These are phyloP conservation scores for Micrastur ruficollis DNA, from an alignment of 2,797 vertebrate genomes.

Conservation along the genomic window DNA sequence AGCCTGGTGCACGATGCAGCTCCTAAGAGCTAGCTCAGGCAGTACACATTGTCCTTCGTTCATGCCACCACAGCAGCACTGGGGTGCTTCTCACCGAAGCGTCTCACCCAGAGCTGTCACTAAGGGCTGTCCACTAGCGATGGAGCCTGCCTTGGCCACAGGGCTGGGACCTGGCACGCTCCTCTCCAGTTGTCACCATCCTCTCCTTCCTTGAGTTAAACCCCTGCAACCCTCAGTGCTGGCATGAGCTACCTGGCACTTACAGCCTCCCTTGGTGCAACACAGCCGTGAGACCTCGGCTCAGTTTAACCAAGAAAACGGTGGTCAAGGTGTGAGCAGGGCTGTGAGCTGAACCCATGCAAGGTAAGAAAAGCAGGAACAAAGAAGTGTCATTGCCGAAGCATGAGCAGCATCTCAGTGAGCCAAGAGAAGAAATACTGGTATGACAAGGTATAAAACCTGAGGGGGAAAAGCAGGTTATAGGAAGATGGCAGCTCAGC, in stretches of 20 bases:
- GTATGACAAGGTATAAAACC: not conserved
- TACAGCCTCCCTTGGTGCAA: not conserved
- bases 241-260: not conserved
- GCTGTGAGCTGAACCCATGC: not conserved
- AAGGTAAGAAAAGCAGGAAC: not conserved
- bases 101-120: not conserved
- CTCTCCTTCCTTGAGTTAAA: not conserved
- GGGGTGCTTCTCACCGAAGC: not conserved
- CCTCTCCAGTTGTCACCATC: too few species aligned
- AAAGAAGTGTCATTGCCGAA: not conserved
- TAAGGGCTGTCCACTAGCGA: not conserved
- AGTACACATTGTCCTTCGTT: fast-evolving
- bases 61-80: not conserved
- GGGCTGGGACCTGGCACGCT: not conserved
- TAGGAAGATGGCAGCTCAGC: not conserved
- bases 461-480: not conserved
- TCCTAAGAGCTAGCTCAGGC: not conserved
- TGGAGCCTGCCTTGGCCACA: not conserved
- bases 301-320: not conserved
- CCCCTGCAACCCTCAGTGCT: fast-evolving
- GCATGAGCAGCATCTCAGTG: not conserved
- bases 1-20: too few species aligned
- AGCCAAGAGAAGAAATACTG: not conserved
- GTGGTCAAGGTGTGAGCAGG: not conserved
- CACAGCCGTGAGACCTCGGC: not conserved